Conservation (phyloP, 1,140 invertebrate species). For the Drosophila elegans region DNA sequence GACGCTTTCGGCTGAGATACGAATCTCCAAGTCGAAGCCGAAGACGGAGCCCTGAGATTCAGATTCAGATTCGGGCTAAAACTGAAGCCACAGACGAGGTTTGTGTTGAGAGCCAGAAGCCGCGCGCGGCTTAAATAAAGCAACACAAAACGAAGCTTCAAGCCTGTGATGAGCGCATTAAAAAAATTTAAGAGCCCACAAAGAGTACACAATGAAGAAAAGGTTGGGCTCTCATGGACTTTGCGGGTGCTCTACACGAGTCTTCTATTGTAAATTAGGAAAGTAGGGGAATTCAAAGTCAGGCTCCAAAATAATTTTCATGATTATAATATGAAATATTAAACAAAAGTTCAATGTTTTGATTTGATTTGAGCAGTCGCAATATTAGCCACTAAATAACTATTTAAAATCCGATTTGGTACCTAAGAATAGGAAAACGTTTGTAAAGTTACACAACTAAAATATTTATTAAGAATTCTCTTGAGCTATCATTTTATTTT, state of each 20-base stretch:
- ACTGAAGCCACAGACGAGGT: slow-evolving; percentile 1
- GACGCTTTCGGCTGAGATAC: slow-evolving; percentile 51
- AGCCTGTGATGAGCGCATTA: slow-evolving; percentile 62
- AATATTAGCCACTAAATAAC: no score
- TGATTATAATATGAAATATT: background rate
- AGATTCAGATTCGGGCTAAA: slow-evolving; percentile 2
- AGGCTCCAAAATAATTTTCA: no score
- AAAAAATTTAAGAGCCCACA: slow-evolving; percentile 74
- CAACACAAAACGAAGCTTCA: slow-evolving; percentile 45
- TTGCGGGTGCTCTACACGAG: slow-evolving; percentile 39
- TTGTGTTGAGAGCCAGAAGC: slow-evolving; percentile 51
- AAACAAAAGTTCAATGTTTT: background rate
- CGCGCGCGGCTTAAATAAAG: slow-evolving; percentile 51
- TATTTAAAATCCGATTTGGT: no score
- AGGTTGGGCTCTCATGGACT: background rate
- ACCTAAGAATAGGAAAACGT: background rate
- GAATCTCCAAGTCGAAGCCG: slow-evolving; percentile 39
- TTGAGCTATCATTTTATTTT: no score
- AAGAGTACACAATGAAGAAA: slow-evolving; percentile 39
- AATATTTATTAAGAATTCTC: no score
- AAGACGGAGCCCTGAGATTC: slow-evolving; percentile 30
- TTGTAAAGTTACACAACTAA: no score
- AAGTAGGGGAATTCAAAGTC: no score
- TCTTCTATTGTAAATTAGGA: background rate
- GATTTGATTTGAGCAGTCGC: no score